phyloP scores from a whole-genome alignment of 1,140 invertebrate species.

The Drosophila yakuba region DNA sequence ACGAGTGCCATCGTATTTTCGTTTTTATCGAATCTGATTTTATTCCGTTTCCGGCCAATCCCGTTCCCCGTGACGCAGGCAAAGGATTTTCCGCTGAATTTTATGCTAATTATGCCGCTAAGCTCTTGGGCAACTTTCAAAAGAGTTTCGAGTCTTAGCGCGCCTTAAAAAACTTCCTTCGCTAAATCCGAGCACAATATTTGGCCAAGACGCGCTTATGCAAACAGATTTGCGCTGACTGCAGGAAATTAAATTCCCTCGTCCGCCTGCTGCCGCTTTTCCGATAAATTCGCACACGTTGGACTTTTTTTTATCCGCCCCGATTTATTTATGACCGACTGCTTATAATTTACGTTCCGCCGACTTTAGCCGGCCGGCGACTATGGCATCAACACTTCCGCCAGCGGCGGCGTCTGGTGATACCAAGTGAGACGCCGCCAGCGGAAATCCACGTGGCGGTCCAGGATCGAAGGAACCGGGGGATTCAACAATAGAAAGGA shows the following conservation, averaged over 20 bases:
- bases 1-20: conserved; percentile 21
- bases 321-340: conserved; percentile 46
- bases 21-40: conserved; percentile 47
- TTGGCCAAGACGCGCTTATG: conserved; percentile 53
- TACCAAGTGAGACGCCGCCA: conserved; percentile 66
- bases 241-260: conserved; percentile 58
- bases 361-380: conserved; percentile 53
- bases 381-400: conserved; percentile 71
- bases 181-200: conserved; percentile 32
- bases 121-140: conserved; percentile 69
- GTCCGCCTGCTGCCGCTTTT: neutral
- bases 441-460: conserved; percentile 70
- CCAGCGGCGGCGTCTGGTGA: conserved; percentile 53
- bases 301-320: conserved; percentile 29
- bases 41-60: conserved; percentile 34
- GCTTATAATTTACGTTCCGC: conserved; percentile 58
- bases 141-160: conserved; percentile 62
- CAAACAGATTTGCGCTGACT: conserved; percentile 62
- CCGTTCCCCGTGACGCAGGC: conserved; percentile 11
- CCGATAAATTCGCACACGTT: conserved; percentile 9
- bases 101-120: conserved; percentile 76
- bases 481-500: conserved; percentile 25
- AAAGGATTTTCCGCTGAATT: conserved; percentile 67
- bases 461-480: conserved; percentile 42
- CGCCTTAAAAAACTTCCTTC: conserved; percentile 51